A percentile compares a stretch with the other conserved stretches of the same genome.
phyloP scores from a whole-genome alignment of 2,113 vertebrate species.

The Pseudonaja textilis region DNA sequence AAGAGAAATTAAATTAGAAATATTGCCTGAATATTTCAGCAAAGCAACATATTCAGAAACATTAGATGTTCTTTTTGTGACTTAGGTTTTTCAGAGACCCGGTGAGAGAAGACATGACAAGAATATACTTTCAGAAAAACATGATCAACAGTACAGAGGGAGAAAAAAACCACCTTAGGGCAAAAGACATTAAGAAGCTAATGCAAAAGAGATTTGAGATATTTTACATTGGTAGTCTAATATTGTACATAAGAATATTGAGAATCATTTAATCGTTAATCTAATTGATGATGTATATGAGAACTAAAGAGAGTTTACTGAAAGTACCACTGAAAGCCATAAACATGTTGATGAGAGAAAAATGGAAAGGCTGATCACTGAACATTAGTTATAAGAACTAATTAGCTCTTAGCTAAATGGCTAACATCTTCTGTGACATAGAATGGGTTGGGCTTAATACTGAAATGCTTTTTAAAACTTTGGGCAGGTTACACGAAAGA shows the following conservation, averaged over 20 bases:
- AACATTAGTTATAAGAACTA: not conserved
- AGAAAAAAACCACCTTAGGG: not conserved
- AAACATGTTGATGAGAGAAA: slow-evolving; percentile 7
- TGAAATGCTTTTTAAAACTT: not conserved
- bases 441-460: not conserved
- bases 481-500: not conserved
- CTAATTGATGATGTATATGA: slow-evolving; percentile 1
- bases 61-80: slow-evolving; percentile 35
- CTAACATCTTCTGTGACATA: not conserved
- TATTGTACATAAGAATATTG: slow-evolving; percentile 29
- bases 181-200: slow-evolving; percentile 51
- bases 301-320: not conserved
- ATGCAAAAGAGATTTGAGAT: slow-evolving; percentile 21
- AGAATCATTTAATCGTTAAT: slow-evolving; percentile 14
- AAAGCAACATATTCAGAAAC: slow-evolving; percentile 44
- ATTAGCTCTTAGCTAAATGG: slow-evolving; percentile 33
- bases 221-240: not conserved
- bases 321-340: not conserved
- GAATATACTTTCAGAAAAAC: slow-evolving; percentile 54
- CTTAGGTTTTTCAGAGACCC: slow-evolving; percentile 45
- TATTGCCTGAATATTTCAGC: slow-evolving; percentile 25
- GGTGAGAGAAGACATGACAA: slow-evolving; percentile 41
- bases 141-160: slow-evolving; percentile 25
- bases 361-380: slow-evolving; percentile 29
- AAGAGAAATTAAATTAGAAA: slow-evolving; percentile 23